Evolutionary conservation across 2,113 vertebrate genomes (phyloP), one percentile per base, ranked within the genome.

Genomic region (Rutilus rutilus): DNA sequence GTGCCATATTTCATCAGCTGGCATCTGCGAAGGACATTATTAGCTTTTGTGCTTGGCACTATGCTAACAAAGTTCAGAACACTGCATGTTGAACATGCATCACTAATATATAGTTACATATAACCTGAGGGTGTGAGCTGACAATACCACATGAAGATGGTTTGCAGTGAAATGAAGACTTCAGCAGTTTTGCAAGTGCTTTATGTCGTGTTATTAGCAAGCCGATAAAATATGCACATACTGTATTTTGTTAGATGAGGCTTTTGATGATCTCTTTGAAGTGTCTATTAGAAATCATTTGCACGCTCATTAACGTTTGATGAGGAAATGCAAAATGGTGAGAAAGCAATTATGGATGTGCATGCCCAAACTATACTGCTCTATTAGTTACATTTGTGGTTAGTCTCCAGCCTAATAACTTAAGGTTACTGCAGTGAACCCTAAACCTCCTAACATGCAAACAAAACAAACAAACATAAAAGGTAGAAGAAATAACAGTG

Each of bases 201-300:
- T 42, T 50, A 64, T 45, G 6, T 5, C 11, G 9, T 81, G 27
- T 77, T 59, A 33, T 71, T 69, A 23, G 21, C 64, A 81, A 42
- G 15, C 30, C 42, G 5, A 67, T 67, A 65, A 69, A 81, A 81
- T 78, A 85, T 78, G 59, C 67, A 59, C 67, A 74, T 71, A 65
- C 83, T 42, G 78, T 45, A 81, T 77, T 88, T 64, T 85, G 87
- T 84, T 84, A 75, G 83, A 82, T 69, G 60, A 76, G 50, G 60
- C 78, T 85, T 85, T 69, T 82, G 81, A 88, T 82, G 78, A 84
- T 78, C 73, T 85, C 64, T 88, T 52, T 83, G 73, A 88, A 79
- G 75, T 86, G 85, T 84, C 78, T 86, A 86, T 86, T 79, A 86
- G 80, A 83, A 76, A 21, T 36, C 45, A 88, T 84, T 88, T 88